Percentiles rank a stretch among this genome's conserved stretches.
These are phyloP conservation scores for Cherax quadricarinatus DNA, from an alignment of 1,140 invertebrate genomes.

Conservation along the genomic window DNA sequence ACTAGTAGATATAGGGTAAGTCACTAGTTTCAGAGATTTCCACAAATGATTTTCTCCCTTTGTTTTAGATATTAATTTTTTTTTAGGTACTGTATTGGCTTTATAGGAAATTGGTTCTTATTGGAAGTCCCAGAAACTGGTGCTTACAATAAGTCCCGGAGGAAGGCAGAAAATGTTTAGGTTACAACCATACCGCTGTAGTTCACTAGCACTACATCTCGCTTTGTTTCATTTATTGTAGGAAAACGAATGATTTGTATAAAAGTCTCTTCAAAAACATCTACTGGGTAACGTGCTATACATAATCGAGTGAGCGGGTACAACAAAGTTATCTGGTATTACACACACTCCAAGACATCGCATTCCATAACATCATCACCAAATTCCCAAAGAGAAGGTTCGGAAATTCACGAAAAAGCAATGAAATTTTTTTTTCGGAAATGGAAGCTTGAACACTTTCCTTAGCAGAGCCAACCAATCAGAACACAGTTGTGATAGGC, in stretches of 20 bases:
- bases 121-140: constrained; percentile 51
- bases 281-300: constrained; percentile 68
- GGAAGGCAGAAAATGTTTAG: constrained; percentile 60
- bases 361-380: constrained; percentile 44
- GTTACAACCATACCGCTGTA: constrained; percentile 55
- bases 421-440: constrained; percentile 54
- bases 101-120: constrained; percentile 24
- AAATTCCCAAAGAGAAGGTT: constrained; percentile 54
- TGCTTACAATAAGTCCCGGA: constrained; percentile 51
- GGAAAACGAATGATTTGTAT: constrained; percentile 69
- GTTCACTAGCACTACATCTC: constrained; percentile 67
- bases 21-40: constrained; percentile 56
- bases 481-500: constrained; percentile 60
- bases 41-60: constrained; percentile 3
- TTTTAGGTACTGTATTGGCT: constrained; percentile 24
- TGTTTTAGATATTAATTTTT: constrained; percentile 20
- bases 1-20: constrained; percentile 60
- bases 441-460: constrained; percentile 67
- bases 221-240: constrained; percentile 70
- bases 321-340: constrained; percentile 63
- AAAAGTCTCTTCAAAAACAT: constrained; percentile 69
- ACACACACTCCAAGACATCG: constrained; percentile 46
- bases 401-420: constrained; percentile 60
- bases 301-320: constrained; percentile 70
- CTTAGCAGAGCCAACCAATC: constrained; percentile 52